Evolutionary conservation across 2,888 invertebrate species (phyloP).

Genomic region (Penaeus monodon): DNA sequence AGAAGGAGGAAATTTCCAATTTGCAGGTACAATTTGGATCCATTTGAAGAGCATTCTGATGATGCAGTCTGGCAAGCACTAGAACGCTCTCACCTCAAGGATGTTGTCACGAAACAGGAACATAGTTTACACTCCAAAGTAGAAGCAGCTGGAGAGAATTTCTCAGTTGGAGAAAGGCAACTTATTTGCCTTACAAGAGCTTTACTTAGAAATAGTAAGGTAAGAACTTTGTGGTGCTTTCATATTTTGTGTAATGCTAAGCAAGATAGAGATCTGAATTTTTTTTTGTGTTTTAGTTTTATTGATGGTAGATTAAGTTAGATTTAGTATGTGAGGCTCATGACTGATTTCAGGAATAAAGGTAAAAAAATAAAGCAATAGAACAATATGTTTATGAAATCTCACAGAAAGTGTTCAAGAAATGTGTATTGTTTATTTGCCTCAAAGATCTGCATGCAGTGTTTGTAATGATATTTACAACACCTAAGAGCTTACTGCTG

Average conservation of each 20-base stretch:
- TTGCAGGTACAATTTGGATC: slow-evolving; percentile 72
- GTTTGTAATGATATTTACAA: too few relatives aligned
- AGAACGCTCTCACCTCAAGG: slow-evolving; percentile 71
- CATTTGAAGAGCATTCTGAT: slow-evolving; percentile 69
- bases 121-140: slow-evolving; percentile 52
- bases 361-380: too few relatives aligned
- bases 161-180: slow-evolving; percentile 76
- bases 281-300: too few relatives aligned
- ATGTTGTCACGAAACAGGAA: slow-evolving; percentile 62
- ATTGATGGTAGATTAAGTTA: too few relatives aligned
- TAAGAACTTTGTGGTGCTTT: slow-evolving; percentile 66
- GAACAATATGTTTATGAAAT: too few relatives aligned
- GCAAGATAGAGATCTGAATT: background rate
- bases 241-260: background rate
- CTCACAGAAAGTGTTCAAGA: too few relatives aligned
- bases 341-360: too few relatives aligned
- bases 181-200: slow-evolving; percentile 77
- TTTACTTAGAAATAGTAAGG: slow-evolving; percentile 74
- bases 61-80: slow-evolving; percentile 71
- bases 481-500: too few relatives aligned
- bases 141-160: slow-evolving; percentile 65
- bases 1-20: background rate
- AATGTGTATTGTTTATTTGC: too few relatives aligned
- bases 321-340: too few relatives aligned
- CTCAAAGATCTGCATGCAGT: too few relatives aligned